These are phyloP conservation scores for Epizoanthus fatuus DNA, from an alignment of 92 coral and sea anemone genomes.

Conservation along the genomic window DNA sequence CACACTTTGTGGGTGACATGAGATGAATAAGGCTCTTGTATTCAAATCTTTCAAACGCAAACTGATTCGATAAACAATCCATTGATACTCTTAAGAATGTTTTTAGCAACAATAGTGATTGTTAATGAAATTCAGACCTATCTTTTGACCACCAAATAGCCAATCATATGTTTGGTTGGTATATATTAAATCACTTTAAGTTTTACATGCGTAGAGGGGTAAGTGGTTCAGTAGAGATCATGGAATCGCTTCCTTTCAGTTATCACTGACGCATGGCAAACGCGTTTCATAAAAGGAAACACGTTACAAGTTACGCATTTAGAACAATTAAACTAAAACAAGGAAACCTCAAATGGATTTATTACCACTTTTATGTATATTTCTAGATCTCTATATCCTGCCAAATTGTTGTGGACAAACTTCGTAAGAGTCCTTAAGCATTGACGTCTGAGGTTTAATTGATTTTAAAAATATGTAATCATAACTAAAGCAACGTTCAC, in stretches of 20 bases:
- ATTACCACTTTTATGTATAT: background rate
- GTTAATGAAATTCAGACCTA: too few species aligned
- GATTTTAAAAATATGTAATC: background rate
- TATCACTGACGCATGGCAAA: conserved; percentile 33
- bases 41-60: background rate
- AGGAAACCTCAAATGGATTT: conserved; percentile 9
- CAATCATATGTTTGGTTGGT: too few species aligned
- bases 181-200: too few species aligned
- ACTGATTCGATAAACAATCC: too few species aligned
- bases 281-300: conserved; percentile 7
- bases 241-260: conserved; percentile 13
- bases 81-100: too few species aligned
- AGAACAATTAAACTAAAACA: background rate
- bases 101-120: too few species aligned
- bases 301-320: conserved; percentile 4
- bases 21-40: background rate
- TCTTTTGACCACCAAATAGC: too few species aligned
- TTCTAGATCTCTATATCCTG: background rate
- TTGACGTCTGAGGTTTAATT: background rate
- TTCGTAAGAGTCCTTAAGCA: background rate
- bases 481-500: background rate
- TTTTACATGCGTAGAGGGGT: too few species aligned
- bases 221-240: too few species aligned
- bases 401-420: background rate
- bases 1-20: background rate